These are phyloP conservation scores for pig (Sus scrofa) DNA, from an alignment of 2,113 vertebrate genomes.

Conservation along the genomic window T2T-Sscrofa CM000818.6:119738001-119738500, in stretches of 20 bases:
- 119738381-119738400: constrained; percentile 61
- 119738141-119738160: constrained; percentile 9
- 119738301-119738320: not conserved
- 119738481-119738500: constrained; percentile 73
- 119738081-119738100: constrained; percentile 55
- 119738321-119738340: constrained; percentile 41
- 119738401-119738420: constrained; percentile 52
- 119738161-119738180: constrained; percentile 15
- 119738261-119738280: not conserved
- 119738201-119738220: constrained; percentile 66
- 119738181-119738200: constrained; percentile 38
- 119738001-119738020: constrained; percentile 69
- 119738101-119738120: not conserved
- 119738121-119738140: constrained; percentile 30
- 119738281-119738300: not conserved
- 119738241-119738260: not conserved
- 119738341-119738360: constrained; percentile 8
- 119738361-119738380: constrained; percentile 69
- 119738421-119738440: constrained; percentile 69
- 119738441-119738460: constrained; percentile 74
- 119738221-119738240: constrained; percentile 56
- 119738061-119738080: constrained; percentile 23
- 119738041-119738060: constrained; percentile 39
- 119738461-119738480: constrained; percentile 70
- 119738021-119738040: constrained; percentile 53